Base-by-base conservation (phyloP, 2,797 vertebrate species). In the Paedocypris micromegethes region DNA sequence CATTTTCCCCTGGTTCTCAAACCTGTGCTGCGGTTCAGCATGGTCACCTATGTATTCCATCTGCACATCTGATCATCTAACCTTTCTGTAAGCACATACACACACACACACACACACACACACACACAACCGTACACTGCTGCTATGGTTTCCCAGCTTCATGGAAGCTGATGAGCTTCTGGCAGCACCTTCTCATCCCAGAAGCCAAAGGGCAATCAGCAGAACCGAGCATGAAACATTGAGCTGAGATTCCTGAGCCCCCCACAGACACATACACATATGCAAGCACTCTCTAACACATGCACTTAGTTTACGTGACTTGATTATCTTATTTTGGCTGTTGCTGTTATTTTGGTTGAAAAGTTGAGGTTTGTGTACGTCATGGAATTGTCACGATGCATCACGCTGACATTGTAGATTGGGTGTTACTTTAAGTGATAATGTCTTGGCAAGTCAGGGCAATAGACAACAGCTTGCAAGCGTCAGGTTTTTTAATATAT, bases 121-220 rank as follows among this genome's bases (percentile, higher is more conserved):
- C 49, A 61, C 70, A 61, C 70, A 23, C 46, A n/a, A 41, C 45
- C 41, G 23, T 37, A 59, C 8, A 64, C 5, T 58, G 40, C 23
- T 54, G 23, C 66, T 37, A 66, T 41, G 53, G 68, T 37, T 50
- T 66, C 37, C 40, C 53, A 64, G 45, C 56, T 64, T 72, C 73
- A 79, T 80, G 79, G 79, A 83, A 84, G 77, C 80, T 77, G 83
- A 85, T 85, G 77, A 82, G 81, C 77, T 77, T 73, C 80, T 75
- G 72, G 65, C 68, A 66, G 58, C 48, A 43, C 64, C 52, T 42
- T 63, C 48, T 60, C 68, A 56, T 47, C 75, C 72, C 72, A 70
- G 72, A 75, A 63, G 62, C 59, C 73, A 74, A 57, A 52, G 48
- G 38, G 42, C 56, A 72, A 60, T 68, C 74, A 68, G 47, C 46